A percentile compares a stretch with the other conserved stretches of the same genome.
phyloP scores from a whole-genome alignment of 2,113 vertebrate species.

The Natator depressus region DNA sequence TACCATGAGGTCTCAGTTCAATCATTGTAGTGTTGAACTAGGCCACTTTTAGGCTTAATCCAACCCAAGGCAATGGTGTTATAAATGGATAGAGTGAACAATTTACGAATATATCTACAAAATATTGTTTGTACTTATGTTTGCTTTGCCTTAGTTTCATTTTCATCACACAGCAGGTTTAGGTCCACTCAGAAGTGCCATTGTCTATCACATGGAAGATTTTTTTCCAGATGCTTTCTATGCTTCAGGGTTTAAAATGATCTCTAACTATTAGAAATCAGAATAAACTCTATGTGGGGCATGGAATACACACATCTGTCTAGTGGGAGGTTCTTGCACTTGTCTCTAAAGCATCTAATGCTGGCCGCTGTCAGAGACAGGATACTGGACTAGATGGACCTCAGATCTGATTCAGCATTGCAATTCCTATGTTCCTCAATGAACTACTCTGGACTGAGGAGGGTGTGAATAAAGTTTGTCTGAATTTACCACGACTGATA shows the following conservation, averaged over 20 bases:
- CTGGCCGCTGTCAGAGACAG: neutral
- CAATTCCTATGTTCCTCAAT: accelerated
- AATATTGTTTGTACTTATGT: neutral
- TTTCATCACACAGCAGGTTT: neutral
- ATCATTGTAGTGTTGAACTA: neutral
- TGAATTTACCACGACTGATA: neutral
- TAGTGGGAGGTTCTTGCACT: accelerated
- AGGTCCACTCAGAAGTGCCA: neutral
- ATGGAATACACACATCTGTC: neutral
- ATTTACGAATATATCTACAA: neutral
- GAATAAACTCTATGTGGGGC: neutral
- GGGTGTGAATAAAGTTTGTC: accelerated
- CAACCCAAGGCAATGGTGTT: neutral
- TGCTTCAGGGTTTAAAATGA: neutral
- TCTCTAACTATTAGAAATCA: neutral
- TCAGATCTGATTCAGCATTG: neutral
- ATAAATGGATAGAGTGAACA: neutral
- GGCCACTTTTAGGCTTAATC: neutral
- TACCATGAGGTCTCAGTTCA: neutral
- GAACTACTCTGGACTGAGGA: neutral
- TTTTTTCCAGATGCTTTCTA: neutral
- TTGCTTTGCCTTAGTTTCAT: neutral
- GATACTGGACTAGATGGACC: accelerated
- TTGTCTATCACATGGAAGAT: neutral
- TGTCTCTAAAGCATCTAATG: too few relatives aligned